Conservation (phyloP, 2,888 invertebrate genomes). For the Diaperis boleti region DNA sequence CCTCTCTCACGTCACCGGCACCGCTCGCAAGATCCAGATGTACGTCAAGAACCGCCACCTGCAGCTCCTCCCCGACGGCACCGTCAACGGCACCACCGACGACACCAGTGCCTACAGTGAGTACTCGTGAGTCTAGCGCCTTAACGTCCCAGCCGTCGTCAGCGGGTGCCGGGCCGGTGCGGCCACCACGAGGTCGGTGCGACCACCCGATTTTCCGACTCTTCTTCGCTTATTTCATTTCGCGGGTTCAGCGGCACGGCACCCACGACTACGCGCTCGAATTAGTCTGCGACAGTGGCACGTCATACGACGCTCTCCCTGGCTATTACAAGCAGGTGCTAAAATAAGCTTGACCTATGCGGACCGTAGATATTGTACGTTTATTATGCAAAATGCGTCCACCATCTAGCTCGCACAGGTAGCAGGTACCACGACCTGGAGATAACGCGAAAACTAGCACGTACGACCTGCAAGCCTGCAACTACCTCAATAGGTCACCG, state of each 20-base stretch:
- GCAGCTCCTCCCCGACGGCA: constrained; percentile 86
- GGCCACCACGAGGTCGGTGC: constrained; percentile 14
- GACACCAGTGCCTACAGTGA: constrained; percentile 87
- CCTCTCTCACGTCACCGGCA: constrained; percentile 84
- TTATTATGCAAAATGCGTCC: constrained; percentile 26
- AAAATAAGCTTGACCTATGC: constrained; percentile 65
- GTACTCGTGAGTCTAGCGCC: constrained; percentile 64
- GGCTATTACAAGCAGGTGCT: constrained; percentile 59
- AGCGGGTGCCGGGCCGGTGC: constrained; percentile 5
- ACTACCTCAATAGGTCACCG: constrained; percentile 42
- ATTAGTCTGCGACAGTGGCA: constrained; percentile 50
- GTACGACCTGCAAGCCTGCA: constrained; percentile 38
- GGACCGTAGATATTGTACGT: constrained; percentile 47
- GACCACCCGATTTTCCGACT: constrained; percentile 4
- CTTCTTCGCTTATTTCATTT: constrained; percentile 6
- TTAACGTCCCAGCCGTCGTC: neutral
- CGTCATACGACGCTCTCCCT: constrained; percentile 48
- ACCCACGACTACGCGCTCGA: constrained; percentile 49
- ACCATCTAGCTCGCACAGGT: constrained; percentile 31
- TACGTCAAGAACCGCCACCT: constrained; percentile 87
- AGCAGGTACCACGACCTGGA: constrained; percentile 40
- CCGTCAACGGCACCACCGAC: constrained; percentile 86
- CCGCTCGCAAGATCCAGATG: constrained; percentile 84
- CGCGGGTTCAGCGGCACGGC: constrained; percentile 44
- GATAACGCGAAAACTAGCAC: constrained; percentile 42